A percentile compares a stretch with the other conserved stretches of the same genome.
phyloP scores from a whole-genome alignment of 2,113 vertebrate genomes.

The Sinocyclocheilus anshuiensis region DNA sequence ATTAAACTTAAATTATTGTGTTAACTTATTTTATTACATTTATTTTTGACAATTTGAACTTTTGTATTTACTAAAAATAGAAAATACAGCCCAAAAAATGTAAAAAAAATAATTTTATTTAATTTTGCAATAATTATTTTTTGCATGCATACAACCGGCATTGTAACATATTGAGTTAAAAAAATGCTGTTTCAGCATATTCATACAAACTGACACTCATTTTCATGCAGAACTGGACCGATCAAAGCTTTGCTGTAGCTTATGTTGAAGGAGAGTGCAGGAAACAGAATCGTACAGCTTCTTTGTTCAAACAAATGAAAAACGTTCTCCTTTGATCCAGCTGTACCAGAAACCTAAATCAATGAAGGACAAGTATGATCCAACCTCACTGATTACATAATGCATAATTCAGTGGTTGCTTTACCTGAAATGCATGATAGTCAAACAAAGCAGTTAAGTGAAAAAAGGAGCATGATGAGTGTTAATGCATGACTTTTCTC shows the following conservation, averaged over 20 bases:
- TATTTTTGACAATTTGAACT: neutral
- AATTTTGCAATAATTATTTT: slow-evolving; percentile 12
- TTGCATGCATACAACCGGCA: slow-evolving; percentile 55
- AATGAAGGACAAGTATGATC: neutral
- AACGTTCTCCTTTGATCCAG: slow-evolving; percentile 3
- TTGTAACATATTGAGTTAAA: slow-evolving; percentile 46
- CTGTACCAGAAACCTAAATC: slow-evolving; percentile 9
- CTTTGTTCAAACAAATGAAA: slow-evolving; percentile 52
- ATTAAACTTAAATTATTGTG: too few species aligned
- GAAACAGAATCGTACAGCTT: slow-evolving; percentile 20
- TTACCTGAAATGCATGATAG: neutral
- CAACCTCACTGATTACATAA: neutral
- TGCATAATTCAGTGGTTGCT: slow-evolving; percentile 11
- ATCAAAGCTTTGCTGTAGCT: slow-evolving; percentile 32
- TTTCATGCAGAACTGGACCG: slow-evolving; percentile 57
- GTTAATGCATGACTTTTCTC: slow-evolving; percentile 3
- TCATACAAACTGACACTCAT: slow-evolving; percentile 49
- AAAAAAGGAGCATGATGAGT: neutral
- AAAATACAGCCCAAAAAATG: neutral
- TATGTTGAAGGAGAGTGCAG: slow-evolving; percentile 3
- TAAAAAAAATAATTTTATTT: slow-evolving; percentile 34
- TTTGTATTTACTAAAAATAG: too few species aligned
- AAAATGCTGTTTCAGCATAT: slow-evolving; percentile 52
- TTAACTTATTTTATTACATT: too few species aligned
- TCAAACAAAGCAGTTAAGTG: neutral